Base-by-base conservation (phyloP, 2,113 vertebrate species). In the Megaceryle maxima region DNA sequence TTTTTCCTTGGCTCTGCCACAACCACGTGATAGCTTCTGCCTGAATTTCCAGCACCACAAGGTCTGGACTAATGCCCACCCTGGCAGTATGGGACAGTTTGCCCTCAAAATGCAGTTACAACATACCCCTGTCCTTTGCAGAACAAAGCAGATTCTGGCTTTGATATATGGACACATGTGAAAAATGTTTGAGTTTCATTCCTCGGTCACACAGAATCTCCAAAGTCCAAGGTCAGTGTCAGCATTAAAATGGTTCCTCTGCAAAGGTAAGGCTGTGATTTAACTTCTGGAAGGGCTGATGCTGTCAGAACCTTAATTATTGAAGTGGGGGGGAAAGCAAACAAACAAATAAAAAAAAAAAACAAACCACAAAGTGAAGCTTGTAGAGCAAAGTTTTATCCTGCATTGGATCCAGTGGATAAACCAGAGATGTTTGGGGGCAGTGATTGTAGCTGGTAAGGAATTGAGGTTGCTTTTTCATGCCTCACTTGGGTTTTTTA, bases 151-250 rank as follows among this genome's bases (percentile, higher is more conserved):
- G 57, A 62, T 21, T 5, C 55, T 68, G 48, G 21, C 35, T 53
- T 29, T 86, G 63, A 56, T 14, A 16, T 70, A 29, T 86, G 69
- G 75, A 67, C 18, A 13, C 2, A 2, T 1, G 1, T 43, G 50
- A 70, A 88, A 89, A 92, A 72, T 56, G 46, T 84, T 75, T 88
- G 76, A 43, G 55, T 64, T 81, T 64, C 48, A 12, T 26, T 81
- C 56, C 80, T 70, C 0, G 0, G 33, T 39, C 12, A 6, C 2
- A 29, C 6, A 35, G 10, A 37, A 69, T 31, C 28, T 50, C 84
- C 46, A 31, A 77, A 83, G 78, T 89, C 79, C 78, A 87, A 93
- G 56, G 83, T 39, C 59, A 68, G 64, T 3, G 0, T 64, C 59
- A 64, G 68, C 3, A 0, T 64, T 64, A 43, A 77, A 90, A 68